phyloP scores from a whole-genome alignment of 2,113 vertebrate species.

The Ochotona princeps region DNA sequence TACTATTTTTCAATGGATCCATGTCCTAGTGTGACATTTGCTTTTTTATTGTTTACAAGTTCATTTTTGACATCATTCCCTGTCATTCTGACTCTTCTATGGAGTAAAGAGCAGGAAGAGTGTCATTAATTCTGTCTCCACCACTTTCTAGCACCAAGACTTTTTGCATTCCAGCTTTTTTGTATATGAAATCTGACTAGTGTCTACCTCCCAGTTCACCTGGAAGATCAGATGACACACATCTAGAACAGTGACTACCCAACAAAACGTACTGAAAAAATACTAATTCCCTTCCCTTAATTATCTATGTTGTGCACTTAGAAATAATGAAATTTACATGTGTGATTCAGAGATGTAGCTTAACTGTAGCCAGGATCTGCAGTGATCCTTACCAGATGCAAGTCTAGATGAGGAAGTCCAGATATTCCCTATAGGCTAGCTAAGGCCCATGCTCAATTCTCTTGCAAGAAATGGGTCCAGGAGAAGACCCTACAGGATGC shows the following conservation, averaged over 20 bases:
- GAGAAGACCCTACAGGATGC: not conserved
- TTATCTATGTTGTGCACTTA: not conserved
- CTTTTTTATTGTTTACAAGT: not conserved
- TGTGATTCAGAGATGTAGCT: not conserved
- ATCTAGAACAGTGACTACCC: not conserved
- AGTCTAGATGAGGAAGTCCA: not conserved
- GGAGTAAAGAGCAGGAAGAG: not conserved
- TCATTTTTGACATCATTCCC: not conserved
- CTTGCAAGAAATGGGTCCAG: not conserved
- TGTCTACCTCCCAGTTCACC: not conserved
- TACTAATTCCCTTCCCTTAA: not conserved
- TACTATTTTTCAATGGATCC: not conserved
- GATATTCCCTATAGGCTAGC: not conserved
- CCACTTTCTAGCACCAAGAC: not conserved
- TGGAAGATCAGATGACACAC: not conserved
- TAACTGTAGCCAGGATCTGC: not conserved
- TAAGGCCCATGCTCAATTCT: not conserved
- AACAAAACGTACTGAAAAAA: not conserved
- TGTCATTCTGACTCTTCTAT: not conserved
- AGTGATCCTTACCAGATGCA: not conserved
- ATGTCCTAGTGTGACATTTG: not conserved
- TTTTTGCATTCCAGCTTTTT: not conserved
- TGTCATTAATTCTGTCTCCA: not conserved
- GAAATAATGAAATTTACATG: not conserved
- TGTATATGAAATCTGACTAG: not conserved